Evolutionary conservation across 1,140 invertebrate species (phyloP), one percentile per base, ranked within the genome.

Genomic region (Philotrypesis tridentata): DNA sequence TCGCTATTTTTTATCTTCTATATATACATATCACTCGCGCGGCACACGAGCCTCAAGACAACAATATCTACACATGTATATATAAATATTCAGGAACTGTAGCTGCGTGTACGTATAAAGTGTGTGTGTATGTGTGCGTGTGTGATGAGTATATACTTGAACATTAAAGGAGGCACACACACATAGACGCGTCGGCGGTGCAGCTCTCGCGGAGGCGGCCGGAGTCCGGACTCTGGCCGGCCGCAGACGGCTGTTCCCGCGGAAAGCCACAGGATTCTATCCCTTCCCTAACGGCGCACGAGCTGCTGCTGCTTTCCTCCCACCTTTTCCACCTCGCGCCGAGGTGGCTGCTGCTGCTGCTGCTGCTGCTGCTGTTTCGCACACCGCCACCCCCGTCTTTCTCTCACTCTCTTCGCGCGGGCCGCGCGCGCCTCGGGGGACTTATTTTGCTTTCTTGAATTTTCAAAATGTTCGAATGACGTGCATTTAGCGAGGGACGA

Each of bases 221-320:
- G 67, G 77, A 70, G 77, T 79, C 77, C 77, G 40, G 67, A 79
- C 77, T 79, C 77, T 79, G 65, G 40, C 29, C 43, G 63, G 43
- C 67, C 77, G 37, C 77, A n/a, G 77, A 14, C 14, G 25, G 27
- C 74, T 48, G 29, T 31, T 29, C 61, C 40, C 43, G 65, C 40
- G 40, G 67, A 55, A n/a, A 70, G 43, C 77, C 77, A 25, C 77
- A 43, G 43, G 33, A 71, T 31, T 71, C 17, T 29, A 17, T 43
- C 43, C 67, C 23, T 21, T 14, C 40, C 11, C 67, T 29, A n/a
- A n/a, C n/a, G n/a, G n/a, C n/a, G 23, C 33, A 4, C 65, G 65
- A 8, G 65, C 65, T 17, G n/a, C 65, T 29, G n/a, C 63, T 12
- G 33, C 37, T 27, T 40, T 14, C 33, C 12, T 33, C 25, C 33